Evolutionary conservation across 2,113 vertebrate genomes (phyloP).

Genomic region (Dicaeum eximium): DNA sequence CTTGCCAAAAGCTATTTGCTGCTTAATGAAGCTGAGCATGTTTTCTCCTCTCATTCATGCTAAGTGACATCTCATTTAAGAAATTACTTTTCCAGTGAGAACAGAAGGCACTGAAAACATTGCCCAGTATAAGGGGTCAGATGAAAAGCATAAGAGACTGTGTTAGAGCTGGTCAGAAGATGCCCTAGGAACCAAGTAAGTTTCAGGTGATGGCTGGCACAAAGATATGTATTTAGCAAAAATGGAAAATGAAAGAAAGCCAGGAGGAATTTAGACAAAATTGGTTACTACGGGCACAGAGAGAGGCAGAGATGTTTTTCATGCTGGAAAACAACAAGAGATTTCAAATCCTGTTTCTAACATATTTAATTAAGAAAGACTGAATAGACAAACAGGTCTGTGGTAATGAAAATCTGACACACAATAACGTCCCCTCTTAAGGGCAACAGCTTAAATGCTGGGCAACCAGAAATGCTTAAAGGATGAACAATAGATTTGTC

Average conservation of each 20-base stretch:
- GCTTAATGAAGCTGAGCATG: conserved; percentile 1
- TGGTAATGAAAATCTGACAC: neutral
- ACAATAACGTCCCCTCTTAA: neutral
- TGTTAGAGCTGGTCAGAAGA: neutral
- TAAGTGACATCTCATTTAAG: neutral
- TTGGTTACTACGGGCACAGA: neutral
- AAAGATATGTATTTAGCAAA: neutral
- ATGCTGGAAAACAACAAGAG: neutral
- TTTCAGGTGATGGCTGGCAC: neutral
- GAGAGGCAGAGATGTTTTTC: neutral
- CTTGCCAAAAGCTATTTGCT: conserved; percentile 12
- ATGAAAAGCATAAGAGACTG: neutral
- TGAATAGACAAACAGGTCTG: neutral
- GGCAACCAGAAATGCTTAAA: neutral
- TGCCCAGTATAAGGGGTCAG: neutral
- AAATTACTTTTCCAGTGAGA: neutral
- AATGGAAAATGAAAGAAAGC: neutral
- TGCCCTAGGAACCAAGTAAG: neutral
- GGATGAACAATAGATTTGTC: neutral
- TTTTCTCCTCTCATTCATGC: neutral
- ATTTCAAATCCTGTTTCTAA: neutral
- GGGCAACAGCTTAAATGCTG: neutral
- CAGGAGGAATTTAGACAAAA: neutral
- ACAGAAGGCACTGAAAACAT: neutral
- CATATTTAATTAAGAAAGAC: neutral